Percentiles rank a stretch among this genome's conserved stretches.
Evolutionary conservation across 2,888 invertebrate genomes (phyloP).

Genomic region (Machimus atricapillus): DNA sequence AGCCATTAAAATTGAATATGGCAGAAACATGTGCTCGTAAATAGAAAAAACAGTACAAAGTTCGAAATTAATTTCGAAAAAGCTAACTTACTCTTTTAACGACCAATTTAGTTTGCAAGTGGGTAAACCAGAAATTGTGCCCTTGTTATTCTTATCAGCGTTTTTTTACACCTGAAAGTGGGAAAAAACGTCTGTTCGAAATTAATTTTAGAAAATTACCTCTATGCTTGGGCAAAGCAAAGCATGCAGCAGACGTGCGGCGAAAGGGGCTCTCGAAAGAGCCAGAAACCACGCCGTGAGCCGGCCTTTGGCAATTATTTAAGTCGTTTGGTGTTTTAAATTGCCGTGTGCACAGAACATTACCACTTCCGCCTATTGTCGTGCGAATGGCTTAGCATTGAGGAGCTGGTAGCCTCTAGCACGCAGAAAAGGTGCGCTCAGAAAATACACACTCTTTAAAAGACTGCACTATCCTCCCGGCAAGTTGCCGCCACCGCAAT

Average conservation of each 20-base stretch:
- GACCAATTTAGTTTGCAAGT: not conserved
- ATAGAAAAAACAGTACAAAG: not conserved
- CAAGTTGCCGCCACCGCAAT: not conserved
- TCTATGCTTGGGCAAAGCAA: not conserved
- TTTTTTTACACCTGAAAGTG: not conserved
- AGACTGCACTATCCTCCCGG: not conserved
- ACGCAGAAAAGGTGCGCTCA: not conserved
- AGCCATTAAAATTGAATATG: not conserved
- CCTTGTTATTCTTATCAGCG: not conserved
- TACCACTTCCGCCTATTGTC: slow-evolving; percentile 31
- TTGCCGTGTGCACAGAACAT: slow-evolving; percentile 30
- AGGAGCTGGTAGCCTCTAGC: not conserved
- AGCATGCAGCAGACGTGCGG: not conserved
- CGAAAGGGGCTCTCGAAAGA: not conserved
- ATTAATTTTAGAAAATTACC: not conserved
- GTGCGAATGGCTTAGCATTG: slow-evolving; percentile 8
- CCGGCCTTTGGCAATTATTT: not conserved
- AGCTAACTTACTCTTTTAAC: not conserved
- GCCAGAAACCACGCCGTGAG: not conserved
- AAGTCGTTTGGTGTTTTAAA: slow-evolving; percentile 24
- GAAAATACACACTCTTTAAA: not conserved
- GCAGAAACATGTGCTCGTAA: not conserved
- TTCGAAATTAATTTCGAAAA: not conserved
- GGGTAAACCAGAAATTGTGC: not conserved
- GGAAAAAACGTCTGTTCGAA: not conserved